A percentile compares a stretch with the other conserved stretches of the same genome.
phyloP scores from a whole-genome alignment of 2,113 vertebrate species.

The Girardinichthys multiradiatus region DNA sequence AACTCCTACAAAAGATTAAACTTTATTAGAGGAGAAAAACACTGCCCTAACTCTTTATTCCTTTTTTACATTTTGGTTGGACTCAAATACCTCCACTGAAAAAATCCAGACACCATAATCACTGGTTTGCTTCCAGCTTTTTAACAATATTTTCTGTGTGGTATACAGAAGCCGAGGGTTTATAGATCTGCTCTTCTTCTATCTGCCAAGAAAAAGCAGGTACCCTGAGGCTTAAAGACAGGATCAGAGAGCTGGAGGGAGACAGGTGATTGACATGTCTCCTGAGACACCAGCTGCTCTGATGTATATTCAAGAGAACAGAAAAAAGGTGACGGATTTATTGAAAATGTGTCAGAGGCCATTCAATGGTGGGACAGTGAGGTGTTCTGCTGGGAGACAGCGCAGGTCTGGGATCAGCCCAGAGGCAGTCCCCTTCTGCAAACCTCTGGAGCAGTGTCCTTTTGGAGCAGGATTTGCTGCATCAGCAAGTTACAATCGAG shows the following conservation, averaged over 20 bases:
- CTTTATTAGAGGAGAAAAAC: not conserved
- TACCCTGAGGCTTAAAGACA: slow-evolving; percentile 42
- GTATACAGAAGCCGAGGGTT: slow-evolving; percentile 33
- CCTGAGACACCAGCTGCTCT: slow-evolving; percentile 56
- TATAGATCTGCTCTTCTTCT: slow-evolving; percentile 45
- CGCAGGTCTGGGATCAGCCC: slow-evolving; percentile 53
- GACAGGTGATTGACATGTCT: slow-evolving; percentile 45
- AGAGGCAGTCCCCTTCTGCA: slow-evolving; percentile 44
- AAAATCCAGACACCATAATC: slow-evolving; percentile 14
- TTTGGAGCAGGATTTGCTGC: slow-evolving; percentile 63
- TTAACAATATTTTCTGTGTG: not conserved
- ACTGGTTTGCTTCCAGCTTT: slow-evolving; percentile 22
- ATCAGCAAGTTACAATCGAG: slow-evolving; percentile 57
- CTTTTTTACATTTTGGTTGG: slow-evolving; percentile 18
- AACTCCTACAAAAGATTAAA: not conserved
- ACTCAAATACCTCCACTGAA: slow-evolving; percentile 12
- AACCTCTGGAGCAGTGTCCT: slow-evolving; percentile 60
- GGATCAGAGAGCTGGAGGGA: slow-evolving; percentile 38
- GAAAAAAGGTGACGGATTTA: slow-evolving; percentile 79
- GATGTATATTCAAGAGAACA: slow-evolving; percentile 77
- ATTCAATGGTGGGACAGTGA: slow-evolving; percentile 68
- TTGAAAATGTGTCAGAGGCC: slow-evolving; percentile 76
- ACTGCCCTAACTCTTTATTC: slow-evolving; percentile 33
- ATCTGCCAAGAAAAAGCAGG: slow-evolving; percentile 44
- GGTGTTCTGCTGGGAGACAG: slow-evolving; percentile 57